Evolutionary conservation across 2,888 invertebrate species (phyloP), one percentile per base, ranked within the genome.

Genomic region (Morpho deidamia): DNA sequence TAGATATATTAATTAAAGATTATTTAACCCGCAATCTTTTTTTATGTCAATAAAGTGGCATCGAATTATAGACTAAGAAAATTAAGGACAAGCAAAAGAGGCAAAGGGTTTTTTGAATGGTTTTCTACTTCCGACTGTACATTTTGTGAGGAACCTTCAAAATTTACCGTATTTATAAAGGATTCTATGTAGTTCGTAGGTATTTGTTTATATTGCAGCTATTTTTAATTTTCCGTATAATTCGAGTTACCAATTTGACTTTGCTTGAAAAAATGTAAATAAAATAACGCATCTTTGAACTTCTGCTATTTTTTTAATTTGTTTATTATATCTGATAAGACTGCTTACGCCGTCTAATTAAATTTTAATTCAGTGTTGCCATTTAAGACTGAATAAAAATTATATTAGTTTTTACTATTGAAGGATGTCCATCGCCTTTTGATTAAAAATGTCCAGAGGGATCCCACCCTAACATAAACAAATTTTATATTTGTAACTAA

Each of bases 51-150:
- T 68, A 61, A 70, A 68, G 67, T 71, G 58, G 64, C 70, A 70
- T 74, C 64, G 59, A 61, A 58, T 58, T 57, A 56, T 69, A 77
- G 69, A 55, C 57, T 71, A 79, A 79, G 74, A 64, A 63, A 70
- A 71, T 67, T 54, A 67, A 77, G 69, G 87, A 88, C 86, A 87
- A 89, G 88, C 88, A 79, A 77, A 74, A 74, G 88, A 88, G 88
- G 89, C 88, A 87, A 78, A 76, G 74, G 77, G 72, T 75, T 66
- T 78, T 87, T 85, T 86, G 82, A 77, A 79, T 51, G 88, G 86
- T 84, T 82, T 74, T 80, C 83, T 78, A 79, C 65, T 70, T 70
- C 64, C 58, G 65, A 68, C 70, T 88, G 87, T 87, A 89, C 55
- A 88, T 87, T 86, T 74, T 67, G 74, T 66, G 71, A 81, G 80